Percentiles rank a stretch among this genome's conserved stretches.
These are phyloP conservation scores for Ochlodes sylvanus DNA, from an alignment of 2,888 invertebrate genomes.

Conservation along the genomic window DNA sequence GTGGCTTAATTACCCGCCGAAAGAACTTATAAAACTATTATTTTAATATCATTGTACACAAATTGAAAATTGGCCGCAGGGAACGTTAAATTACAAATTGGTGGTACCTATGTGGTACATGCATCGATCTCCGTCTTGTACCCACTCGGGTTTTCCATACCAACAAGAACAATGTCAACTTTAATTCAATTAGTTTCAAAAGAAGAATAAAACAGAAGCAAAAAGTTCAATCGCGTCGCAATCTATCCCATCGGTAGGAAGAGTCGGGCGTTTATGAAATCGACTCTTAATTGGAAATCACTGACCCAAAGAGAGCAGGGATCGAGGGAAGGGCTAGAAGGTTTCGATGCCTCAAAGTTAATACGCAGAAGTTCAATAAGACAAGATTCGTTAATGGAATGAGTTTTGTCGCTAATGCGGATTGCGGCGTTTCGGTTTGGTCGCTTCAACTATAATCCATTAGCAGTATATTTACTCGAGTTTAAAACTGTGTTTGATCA, in stretches of 20 bases:
- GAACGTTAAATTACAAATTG: too few relatives aligned
- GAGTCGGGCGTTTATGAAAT: constrained; percentile 52
- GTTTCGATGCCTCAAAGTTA: constrained; percentile 18
- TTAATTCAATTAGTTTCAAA: neutral
- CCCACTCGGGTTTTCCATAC: too few relatives aligned
- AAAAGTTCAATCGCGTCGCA: constrained; percentile 8
- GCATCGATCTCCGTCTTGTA: too few relatives aligned
- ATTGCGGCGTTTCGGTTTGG: neutral
- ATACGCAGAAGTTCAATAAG: constrained; percentile 27
- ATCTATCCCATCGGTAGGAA: constrained; percentile 19
- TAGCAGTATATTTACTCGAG: neutral
- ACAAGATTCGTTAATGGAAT: constrained; percentile 16
- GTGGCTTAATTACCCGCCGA: too few relatives aligned
- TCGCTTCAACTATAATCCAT: neutral
- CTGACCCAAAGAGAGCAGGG: constrained; percentile 52
- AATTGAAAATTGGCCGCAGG: too few relatives aligned
- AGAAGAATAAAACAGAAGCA: constrained; percentile 9
- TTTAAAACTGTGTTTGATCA: neutral
- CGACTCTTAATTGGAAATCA: constrained; percentile 65
- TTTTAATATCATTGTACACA: too few relatives aligned
- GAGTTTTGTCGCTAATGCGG: constrained; percentile 4
- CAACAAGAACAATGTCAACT: neutral
- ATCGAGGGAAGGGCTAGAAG: constrained; percentile 12
- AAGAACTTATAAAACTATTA: too few relatives aligned
- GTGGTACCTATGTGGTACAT: too few relatives aligned